Conservation (phyloP, 2,797 vertebrate species). For the Alcedo quadribrachys region DNA sequence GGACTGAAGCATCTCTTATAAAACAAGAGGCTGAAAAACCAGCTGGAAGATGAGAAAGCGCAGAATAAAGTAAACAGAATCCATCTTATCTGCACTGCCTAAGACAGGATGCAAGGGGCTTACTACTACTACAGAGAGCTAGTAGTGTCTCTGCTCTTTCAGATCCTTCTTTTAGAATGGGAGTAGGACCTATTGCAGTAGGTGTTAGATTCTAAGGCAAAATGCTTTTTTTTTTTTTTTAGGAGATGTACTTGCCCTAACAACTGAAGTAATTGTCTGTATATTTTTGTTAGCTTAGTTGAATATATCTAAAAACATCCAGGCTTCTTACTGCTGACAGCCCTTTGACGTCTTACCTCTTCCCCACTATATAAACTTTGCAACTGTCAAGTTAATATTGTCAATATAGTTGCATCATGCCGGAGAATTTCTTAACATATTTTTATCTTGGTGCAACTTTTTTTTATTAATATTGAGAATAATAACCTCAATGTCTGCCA, state of each 20-base stretch:
- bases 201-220: background rate
- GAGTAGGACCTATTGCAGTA: background rate
- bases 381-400: background rate
- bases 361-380: background rate
- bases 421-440: background rate
- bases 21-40: background rate
- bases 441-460: background rate
- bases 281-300: background rate
- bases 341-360: background rate
- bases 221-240: background rate
- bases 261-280: rapidly evolving
- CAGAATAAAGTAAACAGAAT: background rate
- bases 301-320: background rate
- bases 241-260: background rate
- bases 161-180: background rate
- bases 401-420: background rate
- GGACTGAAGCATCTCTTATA: background rate
- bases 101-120: background rate
- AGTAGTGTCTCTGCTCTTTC: background rate
- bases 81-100: background rate
- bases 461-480: background rate
- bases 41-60: background rate
- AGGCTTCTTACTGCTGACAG: background rate
- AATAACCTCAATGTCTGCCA: background rate
- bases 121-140: background rate